These are phyloP conservation scores for Cherax destructor DNA, from an alignment of 1,140 invertebrate species.

Conservation along the genomic window DNA sequence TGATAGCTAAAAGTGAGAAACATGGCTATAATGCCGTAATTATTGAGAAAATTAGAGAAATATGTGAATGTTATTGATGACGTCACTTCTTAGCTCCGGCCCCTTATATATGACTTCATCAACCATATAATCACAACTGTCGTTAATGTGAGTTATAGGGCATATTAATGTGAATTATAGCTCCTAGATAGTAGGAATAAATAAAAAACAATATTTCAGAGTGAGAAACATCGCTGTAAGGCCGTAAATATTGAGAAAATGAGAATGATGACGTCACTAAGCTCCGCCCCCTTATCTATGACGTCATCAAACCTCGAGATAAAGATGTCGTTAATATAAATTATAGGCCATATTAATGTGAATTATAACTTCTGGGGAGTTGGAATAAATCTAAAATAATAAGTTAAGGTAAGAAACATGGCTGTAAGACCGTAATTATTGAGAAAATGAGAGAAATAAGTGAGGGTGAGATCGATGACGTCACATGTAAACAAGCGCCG, in stretches of 20 bases:
- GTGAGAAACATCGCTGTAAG: background rate
- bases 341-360: too few relatives aligned
- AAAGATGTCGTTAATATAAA: background rate
- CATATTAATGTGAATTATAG: too few relatives aligned
- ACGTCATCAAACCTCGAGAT: background rate
- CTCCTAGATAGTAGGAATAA: too few relatives aligned
- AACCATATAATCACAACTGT: background rate
- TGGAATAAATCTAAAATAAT: background rate
- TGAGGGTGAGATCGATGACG: constrained; percentile 4
- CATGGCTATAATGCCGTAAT: background rate
- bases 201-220: background rate
- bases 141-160: too few relatives aligned
- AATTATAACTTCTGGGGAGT: too few relatives aligned
- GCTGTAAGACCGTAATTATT: background rate
- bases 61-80: background rate
- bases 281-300: background rate
- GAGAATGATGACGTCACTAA: constrained; percentile 36
- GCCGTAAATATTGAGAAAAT: background rate
- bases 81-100: background rate
- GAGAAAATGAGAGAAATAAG: background rate
- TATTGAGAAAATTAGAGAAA: background rate
- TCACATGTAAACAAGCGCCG: constrained; percentile 34
- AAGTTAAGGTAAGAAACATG: background rate
- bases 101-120: background rate
- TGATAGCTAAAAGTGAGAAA: background rate